A percentile compares a stretch with the other conserved stretches of the same genome.
phyloP scores from a whole-genome alignment of 2,888 invertebrate species.

The Dastarcus helophoroides region DNA sequence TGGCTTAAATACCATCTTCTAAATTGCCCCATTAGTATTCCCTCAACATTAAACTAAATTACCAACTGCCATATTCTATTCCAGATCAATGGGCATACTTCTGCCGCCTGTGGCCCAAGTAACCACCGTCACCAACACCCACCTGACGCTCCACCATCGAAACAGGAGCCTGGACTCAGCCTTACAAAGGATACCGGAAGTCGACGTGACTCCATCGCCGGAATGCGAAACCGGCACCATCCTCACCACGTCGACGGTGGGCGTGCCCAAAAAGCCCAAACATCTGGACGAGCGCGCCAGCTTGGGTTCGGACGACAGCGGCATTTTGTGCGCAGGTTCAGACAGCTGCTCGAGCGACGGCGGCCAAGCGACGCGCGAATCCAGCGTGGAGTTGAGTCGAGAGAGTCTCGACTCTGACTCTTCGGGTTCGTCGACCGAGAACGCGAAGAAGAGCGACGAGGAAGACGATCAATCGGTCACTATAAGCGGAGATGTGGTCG shows the following conservation, averaged over 20 bases:
- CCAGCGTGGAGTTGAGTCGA: slow-evolving; percentile 47
- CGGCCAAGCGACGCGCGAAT: slow-evolving; percentile 39
- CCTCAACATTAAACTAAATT: no score
- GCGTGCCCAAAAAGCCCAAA: slow-evolving; percentile 5
- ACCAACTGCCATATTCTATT: no score
- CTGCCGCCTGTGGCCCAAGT: slow-evolving; percentile 49
- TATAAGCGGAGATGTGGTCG: slow-evolving; percentile 29
- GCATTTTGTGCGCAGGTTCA: slow-evolving; percentile 53
- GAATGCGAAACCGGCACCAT: slow-evolving; percentile 43
- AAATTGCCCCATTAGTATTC: no score
- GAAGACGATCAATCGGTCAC: slow-evolving; percentile 22
- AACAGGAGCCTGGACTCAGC: slow-evolving; percentile 86
- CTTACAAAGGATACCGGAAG: slow-evolving; percentile 80
- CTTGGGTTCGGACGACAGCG: slow-evolving; percentile 69
- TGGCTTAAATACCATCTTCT: no score
- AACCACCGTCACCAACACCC: slow-evolving; percentile 36
- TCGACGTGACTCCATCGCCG: slow-evolving; percentile 56
- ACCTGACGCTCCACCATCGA: slow-evolving; percentile 63
- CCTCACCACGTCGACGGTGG: slow-evolving; percentile 4
- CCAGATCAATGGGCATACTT: slow-evolving; percentile 54
- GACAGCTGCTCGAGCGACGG: slow-evolving; percentile 40
- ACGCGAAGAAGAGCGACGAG: slow-evolving; percentile 34
- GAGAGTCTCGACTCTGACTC: slow-evolving; percentile 58
- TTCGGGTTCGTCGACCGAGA: slow-evolving; percentile 37
- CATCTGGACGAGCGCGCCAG: slow-evolving; percentile 31